phyloP scores from a whole-genome alignment of 1,140 invertebrate species.

The Pseudomyrmex sp. region DNA sequence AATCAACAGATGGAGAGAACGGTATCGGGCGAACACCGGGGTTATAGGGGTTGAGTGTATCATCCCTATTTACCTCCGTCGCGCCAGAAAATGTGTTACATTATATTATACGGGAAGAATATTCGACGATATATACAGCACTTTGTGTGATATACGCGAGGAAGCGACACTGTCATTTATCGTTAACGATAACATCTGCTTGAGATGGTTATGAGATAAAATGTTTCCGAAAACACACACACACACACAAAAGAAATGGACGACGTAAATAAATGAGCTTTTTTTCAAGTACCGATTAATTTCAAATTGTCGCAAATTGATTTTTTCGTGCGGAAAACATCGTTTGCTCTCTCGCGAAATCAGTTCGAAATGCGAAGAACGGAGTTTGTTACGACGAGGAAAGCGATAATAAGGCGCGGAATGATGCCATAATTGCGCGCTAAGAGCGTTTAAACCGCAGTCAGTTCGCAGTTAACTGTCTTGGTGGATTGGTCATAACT shows the following conservation, averaged over 20 bases:
- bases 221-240: constrained; percentile 14
- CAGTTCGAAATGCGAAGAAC: background rate
- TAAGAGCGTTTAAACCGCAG: constrained; percentile 21
- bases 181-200: constrained; percentile 20
- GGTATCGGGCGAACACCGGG: constrained; percentile 4
- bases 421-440: background rate
- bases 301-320: background rate
- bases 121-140: background rate
- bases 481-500: constrained; percentile 10
- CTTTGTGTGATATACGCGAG: constrained; percentile 2
- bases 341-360: background rate
- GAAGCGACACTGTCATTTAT: constrained; percentile 33
- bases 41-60: background rate
- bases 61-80: background rate
- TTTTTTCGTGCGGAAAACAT: background rate
- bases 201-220: constrained; percentile 10
- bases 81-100: background rate
- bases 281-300: background rate
- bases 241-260: background rate
- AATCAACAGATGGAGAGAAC: constrained; percentile 19
- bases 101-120: constrained; percentile 43
- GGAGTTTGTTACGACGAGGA: constrained; percentile 3
- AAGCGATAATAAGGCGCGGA: background rate
- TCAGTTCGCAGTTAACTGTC: constrained; percentile 21
- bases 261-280: background rate